A percentile compares a stretch with the other conserved stretches of the same genome.
These are phyloP conservation scores for Chloroclysta siterata DNA, from an alignment of 2,888 invertebrate species.

Conservation along the genomic window DNA sequence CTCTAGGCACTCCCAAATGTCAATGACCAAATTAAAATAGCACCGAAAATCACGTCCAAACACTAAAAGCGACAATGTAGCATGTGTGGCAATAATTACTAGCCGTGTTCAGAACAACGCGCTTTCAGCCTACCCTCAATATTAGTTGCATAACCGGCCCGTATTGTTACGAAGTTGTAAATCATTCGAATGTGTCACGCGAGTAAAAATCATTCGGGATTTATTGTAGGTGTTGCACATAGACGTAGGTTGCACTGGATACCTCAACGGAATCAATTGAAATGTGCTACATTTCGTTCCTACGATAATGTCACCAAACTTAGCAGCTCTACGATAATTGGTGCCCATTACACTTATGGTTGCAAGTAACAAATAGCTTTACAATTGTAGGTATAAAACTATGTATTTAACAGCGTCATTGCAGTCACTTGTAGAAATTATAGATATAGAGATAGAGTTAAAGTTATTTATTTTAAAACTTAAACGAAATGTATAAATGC, in stretches of 20 bases:
- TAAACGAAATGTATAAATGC: too few relatives aligned
- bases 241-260: conserved; percentile 41
- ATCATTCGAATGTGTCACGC: conserved; percentile 77
- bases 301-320: too few relatives aligned
- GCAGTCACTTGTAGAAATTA: too few relatives aligned
- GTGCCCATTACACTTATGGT: too few relatives aligned
- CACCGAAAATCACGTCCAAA: conserved; percentile 48
- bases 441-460: too few relatives aligned
- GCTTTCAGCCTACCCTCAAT: conserved; percentile 62
- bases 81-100: conserved; percentile 60
- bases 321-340: too few relatives aligned
- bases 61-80: conserved; percentile 53
- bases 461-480: too few relatives aligned
- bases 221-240: conserved; percentile 65
- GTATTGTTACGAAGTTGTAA: conserved; percentile 74
- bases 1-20: conserved; percentile 11
- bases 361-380: too few relatives aligned
- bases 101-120: conserved; percentile 62
- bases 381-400: too few relatives aligned
- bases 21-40: conserved; percentile 33
- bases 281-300: not conserved
- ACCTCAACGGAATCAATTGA: not conserved
- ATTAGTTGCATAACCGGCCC: conserved; percentile 67
- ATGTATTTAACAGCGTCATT: too few relatives aligned
- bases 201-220: conserved; percentile 78